These are phyloP conservation scores for Pelecanus crispus DNA, from an alignment of 2,113 vertebrate genomes.

Conservation along the genomic window DNA sequence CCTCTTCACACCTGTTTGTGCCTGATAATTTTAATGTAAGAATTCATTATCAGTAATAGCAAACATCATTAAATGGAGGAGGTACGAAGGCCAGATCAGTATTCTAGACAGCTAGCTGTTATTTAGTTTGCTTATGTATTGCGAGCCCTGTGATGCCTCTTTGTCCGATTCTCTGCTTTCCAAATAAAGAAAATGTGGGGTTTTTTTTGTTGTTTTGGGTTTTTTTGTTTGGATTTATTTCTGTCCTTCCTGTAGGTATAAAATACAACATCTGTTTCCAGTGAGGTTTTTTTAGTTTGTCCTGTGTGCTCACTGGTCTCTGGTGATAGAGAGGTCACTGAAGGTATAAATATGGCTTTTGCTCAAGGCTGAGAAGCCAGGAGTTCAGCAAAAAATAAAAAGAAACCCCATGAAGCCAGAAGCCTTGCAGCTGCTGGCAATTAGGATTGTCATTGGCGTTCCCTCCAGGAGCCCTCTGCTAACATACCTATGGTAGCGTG, in stretches of 20 bases:
- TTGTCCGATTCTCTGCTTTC: background rate
- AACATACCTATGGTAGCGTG: background rate
- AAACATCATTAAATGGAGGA: background rate
- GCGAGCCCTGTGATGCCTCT: background rate
- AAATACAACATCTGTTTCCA: background rate
- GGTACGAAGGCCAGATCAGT: background rate
- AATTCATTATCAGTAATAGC: background rate
- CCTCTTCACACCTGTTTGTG: background rate
- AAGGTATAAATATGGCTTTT: background rate
- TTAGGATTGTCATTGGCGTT: background rate
- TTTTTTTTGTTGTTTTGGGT: background rate
- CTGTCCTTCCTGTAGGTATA: background rate
- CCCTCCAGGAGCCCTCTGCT: background rate
- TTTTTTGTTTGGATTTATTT: background rate
- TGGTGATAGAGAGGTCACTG: background rate
- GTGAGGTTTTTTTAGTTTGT: background rate
- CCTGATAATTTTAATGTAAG: background rate
- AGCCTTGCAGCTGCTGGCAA: conserved; percentile 18
- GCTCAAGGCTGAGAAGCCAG: background rate
- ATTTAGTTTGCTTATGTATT: background rate
- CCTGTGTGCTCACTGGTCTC: background rate
- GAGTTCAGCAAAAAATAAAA: background rate
- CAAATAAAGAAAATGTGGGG: background rate
- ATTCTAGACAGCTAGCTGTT: background rate
- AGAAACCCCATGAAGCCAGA: background rate